phyloP scores from a whole-genome alignment of 2,888 invertebrate species.

The Ichneumon xanthorius region DNA sequence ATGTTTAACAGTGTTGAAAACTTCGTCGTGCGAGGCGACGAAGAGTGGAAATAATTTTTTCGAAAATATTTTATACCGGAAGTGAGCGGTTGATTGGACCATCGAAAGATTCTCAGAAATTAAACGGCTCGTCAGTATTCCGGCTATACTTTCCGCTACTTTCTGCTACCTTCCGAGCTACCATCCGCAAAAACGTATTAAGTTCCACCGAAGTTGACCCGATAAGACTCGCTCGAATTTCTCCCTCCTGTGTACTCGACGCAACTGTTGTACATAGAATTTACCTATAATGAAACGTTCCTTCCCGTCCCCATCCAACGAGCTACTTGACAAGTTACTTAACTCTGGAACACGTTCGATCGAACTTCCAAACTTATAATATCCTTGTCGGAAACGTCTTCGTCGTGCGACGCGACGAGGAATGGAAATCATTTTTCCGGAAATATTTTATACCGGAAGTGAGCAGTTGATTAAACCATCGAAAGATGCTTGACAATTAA shows the following conservation, averaged over 20 bases:
- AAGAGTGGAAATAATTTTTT: not conserved
- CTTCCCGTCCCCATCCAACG: not conserved
- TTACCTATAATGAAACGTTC: no score
- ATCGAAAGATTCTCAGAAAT: not conserved
- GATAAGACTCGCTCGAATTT: constrained; percentile 16
- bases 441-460: not conserved
- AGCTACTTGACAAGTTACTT: no score
- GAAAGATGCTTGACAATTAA: constrained; percentile 11
- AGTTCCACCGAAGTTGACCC: constrained; percentile 10
- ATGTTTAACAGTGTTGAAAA: no score
- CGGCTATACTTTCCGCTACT: no score
- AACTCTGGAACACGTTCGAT: no score
- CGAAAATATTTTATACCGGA: not conserved
- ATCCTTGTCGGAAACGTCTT: no score
- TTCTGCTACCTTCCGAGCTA: no score
- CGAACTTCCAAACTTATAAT: no score
- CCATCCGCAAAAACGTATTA: not conserved
- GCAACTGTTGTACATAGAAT: not conserved
- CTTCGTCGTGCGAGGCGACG: not conserved
- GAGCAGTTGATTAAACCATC: not conserved
- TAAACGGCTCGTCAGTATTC: not conserved
- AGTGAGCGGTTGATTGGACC: not conserved
- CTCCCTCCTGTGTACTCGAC: not conserved
- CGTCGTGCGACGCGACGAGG: not conserved
- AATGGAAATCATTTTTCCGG: not conserved